phyloP scores from a whole-genome alignment of 2,797 vertebrate genomes.

The Prunella strophiata region DNA sequence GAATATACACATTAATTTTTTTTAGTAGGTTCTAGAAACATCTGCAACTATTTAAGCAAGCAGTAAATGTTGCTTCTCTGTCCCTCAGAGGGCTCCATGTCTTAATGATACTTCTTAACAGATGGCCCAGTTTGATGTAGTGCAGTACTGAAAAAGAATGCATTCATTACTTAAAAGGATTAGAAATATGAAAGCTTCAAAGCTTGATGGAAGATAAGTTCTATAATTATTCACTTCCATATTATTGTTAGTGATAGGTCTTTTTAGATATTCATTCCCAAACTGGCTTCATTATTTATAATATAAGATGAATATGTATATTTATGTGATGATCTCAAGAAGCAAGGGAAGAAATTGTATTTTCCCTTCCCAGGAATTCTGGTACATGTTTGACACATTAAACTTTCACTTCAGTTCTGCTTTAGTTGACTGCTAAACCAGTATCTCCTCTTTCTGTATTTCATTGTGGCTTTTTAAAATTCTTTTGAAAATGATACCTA shows the following conservation, averaged over 20 bases:
- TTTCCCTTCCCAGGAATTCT: background rate
- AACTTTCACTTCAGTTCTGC: background rate
- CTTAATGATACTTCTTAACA: slow-evolving; percentile 49
- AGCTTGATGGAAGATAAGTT: background rate
- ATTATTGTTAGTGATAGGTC: background rate
- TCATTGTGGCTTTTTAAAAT: background rate
- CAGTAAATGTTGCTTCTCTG: slow-evolving; percentile 18
- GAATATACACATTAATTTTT: background rate
- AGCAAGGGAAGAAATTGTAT: background rate
- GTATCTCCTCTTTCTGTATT: background rate
- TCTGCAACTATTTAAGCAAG: slow-evolving; percentile 6
- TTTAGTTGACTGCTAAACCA: background rate
- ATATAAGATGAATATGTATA: background rate
- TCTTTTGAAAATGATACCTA: background rate
- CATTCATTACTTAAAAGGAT: slow-evolving; percentile 2
- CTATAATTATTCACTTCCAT: background rate
- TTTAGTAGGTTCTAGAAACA: background rate
- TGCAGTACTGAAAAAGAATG: background rate
- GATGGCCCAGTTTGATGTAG: slow-evolving; percentile 47
- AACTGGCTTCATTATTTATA: background rate
- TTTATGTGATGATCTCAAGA: background rate
- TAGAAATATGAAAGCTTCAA: slow-evolving; percentile 7
- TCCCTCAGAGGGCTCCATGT: background rate
- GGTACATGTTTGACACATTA: background rate
- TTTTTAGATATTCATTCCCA: background rate